Evolutionary conservation across 1,140 invertebrate genomes (phyloP).

Genomic region (Sinonovacula constricta): DNA sequence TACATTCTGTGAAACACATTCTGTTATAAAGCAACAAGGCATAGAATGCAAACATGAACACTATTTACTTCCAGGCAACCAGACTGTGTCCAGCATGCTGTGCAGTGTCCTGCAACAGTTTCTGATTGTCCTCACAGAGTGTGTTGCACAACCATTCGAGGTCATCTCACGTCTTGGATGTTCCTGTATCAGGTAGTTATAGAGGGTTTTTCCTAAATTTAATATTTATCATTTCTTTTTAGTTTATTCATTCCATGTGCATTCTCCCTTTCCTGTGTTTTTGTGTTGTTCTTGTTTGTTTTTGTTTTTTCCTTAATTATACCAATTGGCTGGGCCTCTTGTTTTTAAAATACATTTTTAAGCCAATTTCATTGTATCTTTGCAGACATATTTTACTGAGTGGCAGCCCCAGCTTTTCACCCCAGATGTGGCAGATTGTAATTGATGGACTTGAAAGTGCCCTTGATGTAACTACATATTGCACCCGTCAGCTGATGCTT

Average conservation of each 20-base stretch:
- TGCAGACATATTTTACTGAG: constrained; percentile 89
- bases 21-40: too few relatives aligned
- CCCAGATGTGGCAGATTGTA: constrained; percentile 91
- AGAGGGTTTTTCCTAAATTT: too few relatives aligned
- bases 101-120: constrained; percentile 92
- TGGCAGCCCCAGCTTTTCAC: constrained; percentile 88
- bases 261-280: too few relatives aligned
- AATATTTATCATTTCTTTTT: too few relatives aligned
- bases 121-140: constrained; percentile 92
- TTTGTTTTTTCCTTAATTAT: too few relatives aligned
- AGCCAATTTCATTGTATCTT: constrained; percentile 19
- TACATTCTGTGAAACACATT: too few relatives aligned
- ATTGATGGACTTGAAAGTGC: constrained; percentile 88
- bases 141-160: constrained; percentile 92
- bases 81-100: constrained; percentile 80
- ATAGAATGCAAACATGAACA: too few relatives aligned
- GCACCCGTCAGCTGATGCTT: constrained; percentile 90
- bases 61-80: constrained; percentile 54
- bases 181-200: constrained; percentile 92
- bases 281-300: too few relatives aligned
- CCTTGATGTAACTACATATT: constrained; percentile 89
- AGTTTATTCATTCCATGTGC: too few relatives aligned
- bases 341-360: neutral
- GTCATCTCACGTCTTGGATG: constrained; percentile 93
- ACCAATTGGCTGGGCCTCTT: too few relatives aligned